Conservation (phyloP, 2,797 vertebrate species). For the Melanogrammus aeglefinus region DNA sequence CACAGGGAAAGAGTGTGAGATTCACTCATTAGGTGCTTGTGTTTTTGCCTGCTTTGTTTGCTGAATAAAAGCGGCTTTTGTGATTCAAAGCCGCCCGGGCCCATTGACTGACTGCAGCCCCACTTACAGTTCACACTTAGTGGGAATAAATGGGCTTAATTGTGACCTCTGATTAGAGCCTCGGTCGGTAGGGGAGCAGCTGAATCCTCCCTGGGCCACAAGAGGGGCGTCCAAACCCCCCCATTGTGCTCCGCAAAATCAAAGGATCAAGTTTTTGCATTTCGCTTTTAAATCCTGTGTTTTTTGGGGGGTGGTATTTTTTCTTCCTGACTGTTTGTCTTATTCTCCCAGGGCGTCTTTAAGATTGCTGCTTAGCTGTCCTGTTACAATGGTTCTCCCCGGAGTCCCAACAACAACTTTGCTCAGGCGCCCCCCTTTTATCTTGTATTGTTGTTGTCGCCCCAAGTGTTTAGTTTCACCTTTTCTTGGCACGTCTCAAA, state of each 20-base stretch:
- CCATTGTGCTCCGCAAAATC: constrained; percentile 68
- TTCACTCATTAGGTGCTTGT: constrained; percentile 74
- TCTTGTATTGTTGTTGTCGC: constrained; percentile 30
- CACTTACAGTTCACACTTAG: constrained; percentile 77
- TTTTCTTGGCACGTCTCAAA: constrained; percentile 54
- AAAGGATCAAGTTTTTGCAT: constrained; percentile 70
- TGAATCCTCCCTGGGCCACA: constrained; percentile 68
- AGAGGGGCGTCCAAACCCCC: constrained; percentile 74
- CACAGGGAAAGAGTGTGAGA: constrained; percentile 50
- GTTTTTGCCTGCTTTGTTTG: constrained; percentile 70
- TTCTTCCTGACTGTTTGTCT: constrained; percentile 72
- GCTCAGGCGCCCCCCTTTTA: not conserved
- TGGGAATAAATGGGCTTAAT: constrained; percentile 79
- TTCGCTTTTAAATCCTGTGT: constrained; percentile 66
- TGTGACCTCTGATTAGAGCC: constrained; percentile 75
- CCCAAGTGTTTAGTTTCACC: constrained; percentile 29
- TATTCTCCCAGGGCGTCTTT: constrained; percentile 60
- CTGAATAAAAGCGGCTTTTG: constrained; percentile 73
- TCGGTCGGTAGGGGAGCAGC: constrained; percentile 66
- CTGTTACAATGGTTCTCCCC: constrained; percentile 34
- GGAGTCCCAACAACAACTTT: no score
- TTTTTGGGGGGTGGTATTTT: constrained; percentile 33
- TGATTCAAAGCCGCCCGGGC: constrained; percentile 71
- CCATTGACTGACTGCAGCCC: constrained; percentile 68
- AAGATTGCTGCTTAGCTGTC: constrained; percentile 63